These are phyloP conservation scores for Nemurella pictetii DNA, from an alignment of 2,888 invertebrate species.

Conservation along the genomic window DNA sequence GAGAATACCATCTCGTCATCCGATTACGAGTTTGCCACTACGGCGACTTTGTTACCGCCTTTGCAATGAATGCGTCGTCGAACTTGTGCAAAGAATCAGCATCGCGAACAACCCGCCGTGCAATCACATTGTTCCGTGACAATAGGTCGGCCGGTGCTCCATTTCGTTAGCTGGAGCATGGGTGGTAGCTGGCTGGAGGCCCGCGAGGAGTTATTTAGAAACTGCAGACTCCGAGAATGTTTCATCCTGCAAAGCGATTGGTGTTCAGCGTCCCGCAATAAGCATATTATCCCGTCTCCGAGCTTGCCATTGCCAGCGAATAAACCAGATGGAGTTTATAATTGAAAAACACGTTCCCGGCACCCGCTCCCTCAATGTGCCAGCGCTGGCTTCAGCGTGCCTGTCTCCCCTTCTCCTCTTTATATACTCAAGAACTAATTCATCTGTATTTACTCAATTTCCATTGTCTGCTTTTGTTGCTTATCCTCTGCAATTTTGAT, in stretches of 20 bases:
- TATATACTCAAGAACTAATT: neutral
- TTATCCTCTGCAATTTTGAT: neutral
- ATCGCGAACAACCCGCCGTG: neutral
- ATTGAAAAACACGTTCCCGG: conserved; percentile 54
- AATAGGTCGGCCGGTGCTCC: neutral
- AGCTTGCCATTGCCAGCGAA: conserved; percentile 18
- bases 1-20: neutral
- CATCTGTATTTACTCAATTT: conserved; percentile 1
- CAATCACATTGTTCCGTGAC: neutral
- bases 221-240: neutral
- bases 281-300: conserved; percentile 38
- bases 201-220: neutral
- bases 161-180: neutral
- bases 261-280: conserved; percentile 38
- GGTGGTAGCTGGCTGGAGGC: neutral
- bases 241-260: conserved; percentile 30
- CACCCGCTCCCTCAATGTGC: conserved; percentile 6
- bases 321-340: conserved; percentile 58
- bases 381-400: neutral
- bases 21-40: neutral
- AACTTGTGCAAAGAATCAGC: neutral
- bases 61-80: neutral
- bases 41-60: neutral
- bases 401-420: neutral
- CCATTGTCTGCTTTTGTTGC: neutral